A percentile compares a stretch with the other conserved stretches of the same genome.
phyloP scores from a whole-genome alignment of 2,888 invertebrate genomes.

The Tenthredo distinguenda region DNA sequence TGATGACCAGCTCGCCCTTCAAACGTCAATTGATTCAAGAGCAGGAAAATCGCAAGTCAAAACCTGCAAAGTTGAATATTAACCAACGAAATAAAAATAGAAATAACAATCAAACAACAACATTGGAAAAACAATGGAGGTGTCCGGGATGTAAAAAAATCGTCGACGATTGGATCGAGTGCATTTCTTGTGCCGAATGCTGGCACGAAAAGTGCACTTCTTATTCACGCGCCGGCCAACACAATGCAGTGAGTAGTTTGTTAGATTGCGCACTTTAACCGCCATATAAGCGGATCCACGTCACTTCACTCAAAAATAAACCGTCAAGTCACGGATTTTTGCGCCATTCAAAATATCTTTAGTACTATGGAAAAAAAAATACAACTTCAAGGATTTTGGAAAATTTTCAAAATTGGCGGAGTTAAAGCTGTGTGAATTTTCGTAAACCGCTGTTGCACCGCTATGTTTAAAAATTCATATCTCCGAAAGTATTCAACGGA shows the following conservation, averaged over 20 bases:
- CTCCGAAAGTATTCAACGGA: too few species aligned
- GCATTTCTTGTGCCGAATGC: neutral
- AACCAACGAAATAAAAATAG: neutral
- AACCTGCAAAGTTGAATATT: neutral
- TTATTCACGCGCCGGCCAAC: neutral
- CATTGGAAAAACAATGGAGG: conserved; percentile 6
- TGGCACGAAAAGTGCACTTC: conserved; percentile 30
- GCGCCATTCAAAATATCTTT: too few species aligned
- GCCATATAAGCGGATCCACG: too few species aligned
- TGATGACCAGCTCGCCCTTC: conserved; percentile 16
- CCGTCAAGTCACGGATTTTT: too few species aligned
- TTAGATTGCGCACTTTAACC: conserved; percentile 17
- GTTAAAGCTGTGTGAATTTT: too few species aligned
- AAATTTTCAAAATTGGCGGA: too few species aligned
- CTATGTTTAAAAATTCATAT: too few species aligned
- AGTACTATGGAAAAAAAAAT: too few species aligned
- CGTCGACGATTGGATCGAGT: conserved; percentile 15
- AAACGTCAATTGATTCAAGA: neutral
- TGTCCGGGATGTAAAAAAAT: conserved; percentile 30
- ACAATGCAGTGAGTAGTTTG: neutral
- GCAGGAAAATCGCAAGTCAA: neutral
- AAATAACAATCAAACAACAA: neutral
- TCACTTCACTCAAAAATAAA: too few species aligned
- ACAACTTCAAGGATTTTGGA: too few species aligned
- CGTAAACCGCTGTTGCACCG: too few species aligned